Base-by-base conservation (phyloP, 2,888 invertebrate species). In the Calameuta pallipes region DNA sequence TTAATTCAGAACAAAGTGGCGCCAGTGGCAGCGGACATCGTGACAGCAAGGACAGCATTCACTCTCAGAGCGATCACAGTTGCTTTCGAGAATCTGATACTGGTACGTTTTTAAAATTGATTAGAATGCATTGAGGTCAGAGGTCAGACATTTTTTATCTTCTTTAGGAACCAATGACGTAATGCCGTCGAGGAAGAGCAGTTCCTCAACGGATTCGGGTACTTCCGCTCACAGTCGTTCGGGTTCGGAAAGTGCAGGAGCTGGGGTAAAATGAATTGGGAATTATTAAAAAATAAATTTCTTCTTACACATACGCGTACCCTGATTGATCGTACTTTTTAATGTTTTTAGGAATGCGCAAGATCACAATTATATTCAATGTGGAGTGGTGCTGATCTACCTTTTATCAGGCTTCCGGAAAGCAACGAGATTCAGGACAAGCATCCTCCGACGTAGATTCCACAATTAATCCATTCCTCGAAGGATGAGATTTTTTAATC, bases 151-250 rank as follows among this genome's bases (percentile, higher is more conserved):
- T 56, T 34, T 56, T 34, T 4, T 37, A 4, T 36, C 75, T 70
- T 74, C 79, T 78, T 31, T 74, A 89, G 88, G 87, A 75, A 84
- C 86, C 23, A 79, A 85, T 34, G 91, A 91, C 77, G 81, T 86
- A 68, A 85, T 93, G 80, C 92, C 93, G 23, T 94, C 94, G 35
- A 92, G 94, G 35, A 94, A 94, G 88, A 94, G 93, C 87, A 94
- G 94, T 83, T 94, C 94, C 71, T 94, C 94, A 0, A 94, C 94
- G 9, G 94, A 94, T 80, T 94, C 94, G 68, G 94, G 94, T 86
- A 89, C 94, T 68, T 94, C 94, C 6, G 93, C 93, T 68, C 94
- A 94, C 83, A 94, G 94, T 83, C 91, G 94, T 80, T 94, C 94
- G 3, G 93, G 93, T 33, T 93, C 92, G 70, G 93, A 92, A 76